Conservation (phyloP, 2,113 vertebrate genomes). For the Ictidomys tridecemlineatus region DNA sequence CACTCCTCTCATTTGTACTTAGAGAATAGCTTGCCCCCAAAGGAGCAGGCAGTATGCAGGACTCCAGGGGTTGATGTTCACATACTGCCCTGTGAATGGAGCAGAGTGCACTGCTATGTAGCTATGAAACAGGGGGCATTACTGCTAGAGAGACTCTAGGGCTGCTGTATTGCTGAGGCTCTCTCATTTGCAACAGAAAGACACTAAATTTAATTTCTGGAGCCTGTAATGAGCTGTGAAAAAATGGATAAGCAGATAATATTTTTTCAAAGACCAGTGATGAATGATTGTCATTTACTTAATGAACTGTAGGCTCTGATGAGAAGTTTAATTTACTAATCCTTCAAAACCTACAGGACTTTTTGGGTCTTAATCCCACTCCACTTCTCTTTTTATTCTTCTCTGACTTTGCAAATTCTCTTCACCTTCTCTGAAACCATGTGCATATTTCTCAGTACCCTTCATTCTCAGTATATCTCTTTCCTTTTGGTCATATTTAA, state of each 20-base stretch:
- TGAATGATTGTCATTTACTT: not conserved
- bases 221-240: not conserved
- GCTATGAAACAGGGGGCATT: not conserved
- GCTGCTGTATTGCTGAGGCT: not conserved
- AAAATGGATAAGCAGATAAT: not conserved
- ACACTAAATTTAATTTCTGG: not conserved
- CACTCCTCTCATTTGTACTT: not conserved
- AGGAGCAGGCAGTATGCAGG: not conserved
- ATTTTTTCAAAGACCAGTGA: slow-evolving; percentile 16
- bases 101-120: fast-evolving
- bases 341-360: not conserved
- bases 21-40: not conserved
- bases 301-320: slow-evolving; percentile 21
- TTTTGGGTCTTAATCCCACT: not conserved
- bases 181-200: not conserved
- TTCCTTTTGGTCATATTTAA: not conserved
- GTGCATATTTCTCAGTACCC: not conserved
- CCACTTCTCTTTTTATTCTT: not conserved
- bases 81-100: fast-evolving
- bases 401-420: not conserved
- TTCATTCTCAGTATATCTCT: not conserved
- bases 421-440: not conserved
- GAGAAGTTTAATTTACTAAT: slow-evolving; percentile 33
- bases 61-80: not conserved
- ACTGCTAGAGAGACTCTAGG: not conserved